A percentile compares a stretch with the other conserved stretches of the same genome.
Conservation (phyloP, 2,797 vertebrate genomes). For the Phalanger gymnotis region DNA sequence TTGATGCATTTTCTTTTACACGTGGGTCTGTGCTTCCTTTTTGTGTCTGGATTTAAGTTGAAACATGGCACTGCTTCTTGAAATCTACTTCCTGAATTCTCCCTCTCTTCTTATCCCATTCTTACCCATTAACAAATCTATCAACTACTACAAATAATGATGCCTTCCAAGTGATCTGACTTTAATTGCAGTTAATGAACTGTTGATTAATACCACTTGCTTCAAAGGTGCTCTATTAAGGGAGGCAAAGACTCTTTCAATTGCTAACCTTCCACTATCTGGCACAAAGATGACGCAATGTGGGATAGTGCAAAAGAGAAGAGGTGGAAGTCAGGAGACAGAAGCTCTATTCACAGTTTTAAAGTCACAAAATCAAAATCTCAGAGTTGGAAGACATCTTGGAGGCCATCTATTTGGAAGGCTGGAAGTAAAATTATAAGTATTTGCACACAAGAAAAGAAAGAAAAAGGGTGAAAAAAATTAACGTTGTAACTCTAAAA, state of each 20-base stretch:
- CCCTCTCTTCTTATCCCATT: not conserved
- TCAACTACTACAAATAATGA: not conserved
- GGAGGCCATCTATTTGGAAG: not conserved
- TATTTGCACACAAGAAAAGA: not conserved
- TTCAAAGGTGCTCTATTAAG: not conserved
- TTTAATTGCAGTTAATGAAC: constrained; percentile 22
- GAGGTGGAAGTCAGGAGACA: not conserved
- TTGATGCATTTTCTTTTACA: not conserved
- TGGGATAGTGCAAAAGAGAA: not conserved
- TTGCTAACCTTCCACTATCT: not conserved
- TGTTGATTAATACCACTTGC: not conserved
- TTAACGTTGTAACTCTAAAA: not conserved
- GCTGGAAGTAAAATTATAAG: not conserved
- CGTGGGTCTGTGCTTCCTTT: not conserved
- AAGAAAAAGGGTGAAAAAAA: not conserved
- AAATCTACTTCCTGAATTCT: constrained; percentile 48
- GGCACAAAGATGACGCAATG: not conserved
- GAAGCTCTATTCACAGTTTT: not conserved
- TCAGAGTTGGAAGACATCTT: not conserved
- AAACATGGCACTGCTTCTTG: constrained; percentile 20
- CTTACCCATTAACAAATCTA: constrained; percentile 20
- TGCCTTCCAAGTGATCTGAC: not conserved
- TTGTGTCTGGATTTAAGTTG: constrained; percentile 22
- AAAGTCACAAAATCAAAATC: not conserved
- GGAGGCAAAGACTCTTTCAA: not conserved